A percentile compares a stretch with the other conserved stretches of the same genome.
phyloP scores from a whole-genome alignment of 2,113 vertebrate species.

The Poecilia latipinna region DNA sequence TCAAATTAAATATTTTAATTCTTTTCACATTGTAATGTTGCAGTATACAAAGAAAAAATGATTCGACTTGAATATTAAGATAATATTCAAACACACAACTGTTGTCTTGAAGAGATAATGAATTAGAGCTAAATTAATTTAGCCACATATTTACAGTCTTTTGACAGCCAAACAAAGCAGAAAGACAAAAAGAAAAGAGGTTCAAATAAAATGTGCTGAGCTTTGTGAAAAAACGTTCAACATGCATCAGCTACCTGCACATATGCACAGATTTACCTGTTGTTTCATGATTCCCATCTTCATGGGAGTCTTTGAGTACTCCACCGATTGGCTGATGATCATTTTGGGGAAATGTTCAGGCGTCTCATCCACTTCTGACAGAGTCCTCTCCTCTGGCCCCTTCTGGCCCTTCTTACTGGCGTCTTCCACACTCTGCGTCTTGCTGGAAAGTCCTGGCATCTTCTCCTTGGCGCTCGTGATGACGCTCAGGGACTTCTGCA shows the following conservation, averaged over 20 bases:
- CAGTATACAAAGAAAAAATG: too few relatives aligned
- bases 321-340: slow-evolving; percentile 86
- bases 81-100: too few relatives aligned
- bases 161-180: too few relatives aligned
- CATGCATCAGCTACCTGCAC: neutral
- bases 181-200: too few relatives aligned
- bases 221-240: neutral
- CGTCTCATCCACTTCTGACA: slow-evolving; percentile 84
- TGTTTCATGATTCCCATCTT: slow-evolving; percentile 98
- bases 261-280: slow-evolving; percentile 71
- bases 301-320: slow-evolving; percentile 85
- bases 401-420: slow-evolving; percentile 80
- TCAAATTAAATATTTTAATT: too few relatives aligned
- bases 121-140: too few relatives aligned
- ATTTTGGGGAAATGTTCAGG: slow-evolving; percentile 86
- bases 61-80: too few relatives aligned
- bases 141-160: too few relatives aligned
- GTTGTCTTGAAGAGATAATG: too few relatives aligned
- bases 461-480: slow-evolving; percentile 98
- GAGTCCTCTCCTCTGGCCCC: slow-evolving; percentile 81
- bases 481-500: slow-evolving; percentile 98
- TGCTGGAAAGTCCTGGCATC: slow-evolving; percentile 89
- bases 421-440: slow-evolving; percentile 86
- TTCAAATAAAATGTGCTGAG: neutral
- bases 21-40: too few relatives aligned